phyloP scores from a whole-genome alignment of 1,140 invertebrate genomes.

The Hetaerina americana region DNA sequence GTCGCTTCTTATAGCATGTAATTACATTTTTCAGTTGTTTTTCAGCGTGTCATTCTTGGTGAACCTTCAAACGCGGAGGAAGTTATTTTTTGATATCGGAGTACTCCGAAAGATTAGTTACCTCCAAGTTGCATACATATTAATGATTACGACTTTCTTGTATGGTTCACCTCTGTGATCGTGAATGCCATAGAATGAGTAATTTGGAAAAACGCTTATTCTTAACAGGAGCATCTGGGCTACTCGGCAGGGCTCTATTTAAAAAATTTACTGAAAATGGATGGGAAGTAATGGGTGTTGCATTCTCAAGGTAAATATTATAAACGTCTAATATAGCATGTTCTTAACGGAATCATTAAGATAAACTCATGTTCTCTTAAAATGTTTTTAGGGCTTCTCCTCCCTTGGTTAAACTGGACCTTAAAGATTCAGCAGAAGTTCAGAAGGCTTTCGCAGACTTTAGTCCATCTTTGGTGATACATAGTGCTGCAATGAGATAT shows the following conservation, averaged over 20 bases:
- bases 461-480: conserved; percentile 35
- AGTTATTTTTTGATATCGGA: too few species aligned
- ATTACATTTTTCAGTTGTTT: too few species aligned
- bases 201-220: conserved; percentile 17
- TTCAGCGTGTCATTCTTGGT: too few species aligned
- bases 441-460: conserved; percentile 23
- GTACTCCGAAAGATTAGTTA: too few species aligned
- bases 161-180: too few species aligned
- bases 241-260: conserved; percentile 33
- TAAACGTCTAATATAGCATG: neutral
- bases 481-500: conserved; percentile 38
- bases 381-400: conserved; percentile 17
- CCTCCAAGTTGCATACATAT: too few species aligned
- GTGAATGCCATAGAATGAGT: neutral
- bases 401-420: conserved; percentile 28
- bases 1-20: too few species aligned
- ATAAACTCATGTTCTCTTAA: neutral
- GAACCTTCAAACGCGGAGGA: too few species aligned
- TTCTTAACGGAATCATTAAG: neutral
- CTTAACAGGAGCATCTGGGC: conserved; percentile 38
- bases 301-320: conserved; percentile 28
- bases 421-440: conserved; percentile 26
- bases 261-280: conserved; percentile 23
- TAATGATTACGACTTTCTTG: too few species aligned
- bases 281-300: conserved; percentile 31